Percentiles rank a stretch among this genome's conserved stretches.
Conservation (phyloP, 2,113 vertebrate species). For the Podilymbus podiceps region DNA sequence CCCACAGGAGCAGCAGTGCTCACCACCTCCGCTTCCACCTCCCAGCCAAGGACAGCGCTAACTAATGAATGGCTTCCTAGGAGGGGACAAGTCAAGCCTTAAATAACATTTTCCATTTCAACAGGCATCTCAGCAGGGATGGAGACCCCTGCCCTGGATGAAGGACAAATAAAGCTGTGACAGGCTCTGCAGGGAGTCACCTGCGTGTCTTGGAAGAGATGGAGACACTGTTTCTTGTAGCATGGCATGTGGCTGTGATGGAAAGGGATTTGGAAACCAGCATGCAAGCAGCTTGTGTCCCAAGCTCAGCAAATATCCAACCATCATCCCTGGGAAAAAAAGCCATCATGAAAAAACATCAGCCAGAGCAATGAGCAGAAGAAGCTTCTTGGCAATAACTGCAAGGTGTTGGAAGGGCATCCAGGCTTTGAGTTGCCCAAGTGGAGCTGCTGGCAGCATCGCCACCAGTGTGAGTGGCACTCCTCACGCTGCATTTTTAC, state of each 20-base stretch:
- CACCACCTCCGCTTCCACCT: neutral
- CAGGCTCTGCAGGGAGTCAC: neutral
- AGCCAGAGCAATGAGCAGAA: neutral
- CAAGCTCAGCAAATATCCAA: neutral
- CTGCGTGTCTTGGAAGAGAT: neutral
- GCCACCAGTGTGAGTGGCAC: fast-evolving
- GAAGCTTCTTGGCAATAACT: neutral
- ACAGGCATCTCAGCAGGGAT: neutral
- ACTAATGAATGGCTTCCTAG: neutral
- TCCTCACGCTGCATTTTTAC: neutral
- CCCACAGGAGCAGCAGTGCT: neutral
- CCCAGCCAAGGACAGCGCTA: neutral
- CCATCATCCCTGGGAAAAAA: neutral
- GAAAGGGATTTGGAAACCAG: neutral
- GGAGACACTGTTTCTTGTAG: neutral
- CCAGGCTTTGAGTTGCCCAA: neutral
- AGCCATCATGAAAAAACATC: neutral
- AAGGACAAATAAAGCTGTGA: neutral
- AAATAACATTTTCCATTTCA: slow-evolving; percentile 27
- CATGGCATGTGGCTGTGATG: neutral
- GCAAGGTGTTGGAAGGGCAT: neutral
- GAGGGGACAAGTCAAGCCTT: slow-evolving; percentile 5
- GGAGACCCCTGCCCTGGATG: neutral
- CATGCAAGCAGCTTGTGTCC: neutral
- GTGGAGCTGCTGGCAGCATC: neutral